These are phyloP conservation scores for Papilio elwesi DNA, from an alignment of 2,888 invertebrate genomes.

Conservation along the genomic window DNA sequence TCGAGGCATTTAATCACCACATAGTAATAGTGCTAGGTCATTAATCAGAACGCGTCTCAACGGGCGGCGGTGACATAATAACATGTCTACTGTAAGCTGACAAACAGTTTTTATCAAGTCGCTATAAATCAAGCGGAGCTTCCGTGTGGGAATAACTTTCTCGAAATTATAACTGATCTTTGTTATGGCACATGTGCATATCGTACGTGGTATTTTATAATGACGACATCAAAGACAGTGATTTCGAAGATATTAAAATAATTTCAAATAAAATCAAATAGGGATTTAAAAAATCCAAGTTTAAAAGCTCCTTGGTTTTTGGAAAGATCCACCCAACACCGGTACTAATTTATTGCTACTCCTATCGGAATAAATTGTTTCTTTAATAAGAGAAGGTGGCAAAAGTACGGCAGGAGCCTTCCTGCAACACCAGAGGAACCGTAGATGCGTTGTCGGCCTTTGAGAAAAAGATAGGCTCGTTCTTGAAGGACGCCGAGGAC, in stretches of 20 bases:
- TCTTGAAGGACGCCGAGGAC: no score
- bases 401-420: no score
- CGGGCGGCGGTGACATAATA: conserved; percentile 75
- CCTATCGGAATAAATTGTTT: no score
- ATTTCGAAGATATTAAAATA: not conserved
- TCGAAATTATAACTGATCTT: conserved; percentile 45
- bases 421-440: no score
- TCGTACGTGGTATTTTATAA: conserved; percentile 30
- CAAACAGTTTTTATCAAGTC: conserved; percentile 72
- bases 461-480: no score
- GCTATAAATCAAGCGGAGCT: conserved; percentile 76
- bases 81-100: conserved; percentile 66
- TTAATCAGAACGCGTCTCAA: conserved; percentile 71
- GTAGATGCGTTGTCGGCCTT: no score
- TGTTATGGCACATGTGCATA: conserved; percentile 37
- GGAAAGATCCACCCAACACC: no score
- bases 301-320: no score
- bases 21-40: conserved; percentile 55
- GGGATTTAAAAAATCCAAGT: no score
- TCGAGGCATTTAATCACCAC: conserved; percentile 56
- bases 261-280: not conserved
- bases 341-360: no score
- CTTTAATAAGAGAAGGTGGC: no score
- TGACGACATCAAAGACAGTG: conserved; percentile 11
- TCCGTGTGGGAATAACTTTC: conserved; percentile 74